Evolutionary conservation across 2,113 vertebrate genomes (phyloP).

Genomic region (Cranoglanis bouderius): DNA sequence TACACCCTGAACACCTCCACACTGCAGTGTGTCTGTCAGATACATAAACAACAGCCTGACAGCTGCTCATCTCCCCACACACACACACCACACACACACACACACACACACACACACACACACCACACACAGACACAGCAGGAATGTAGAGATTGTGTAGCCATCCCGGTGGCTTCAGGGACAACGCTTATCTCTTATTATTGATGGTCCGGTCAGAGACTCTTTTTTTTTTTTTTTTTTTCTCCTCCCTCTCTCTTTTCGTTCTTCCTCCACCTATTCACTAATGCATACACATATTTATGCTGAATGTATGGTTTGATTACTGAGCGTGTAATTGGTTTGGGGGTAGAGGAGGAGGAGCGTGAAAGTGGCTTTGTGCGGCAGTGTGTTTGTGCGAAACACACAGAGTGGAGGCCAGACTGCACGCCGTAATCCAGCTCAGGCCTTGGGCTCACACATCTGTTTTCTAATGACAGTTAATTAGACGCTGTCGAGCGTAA

Average conservation of each 20-base stretch:
- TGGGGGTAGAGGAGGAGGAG: constrained; percentile 32
- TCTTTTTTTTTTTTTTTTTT: background rate
- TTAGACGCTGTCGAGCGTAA: constrained; percentile 90
- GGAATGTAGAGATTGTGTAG: background rate
- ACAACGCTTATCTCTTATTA: constrained; percentile 35
- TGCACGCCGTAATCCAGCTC: constrained; percentile 61
- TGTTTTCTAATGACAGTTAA: constrained; percentile 95
- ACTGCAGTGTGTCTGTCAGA: constrained; percentile 26
- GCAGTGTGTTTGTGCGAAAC: constrained; percentile 52
- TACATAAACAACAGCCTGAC: background rate
- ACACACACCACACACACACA: background rate
- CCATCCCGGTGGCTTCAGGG: background rate
- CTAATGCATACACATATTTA: constrained; percentile 48
- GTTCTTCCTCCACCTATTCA: constrained; percentile 10
- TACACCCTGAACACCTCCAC: constrained; percentile 1
- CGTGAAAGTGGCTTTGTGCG: constrained; percentile 55
- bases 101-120: background rate
- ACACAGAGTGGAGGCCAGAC: constrained; percentile 52
- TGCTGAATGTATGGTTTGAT: constrained; percentile 49
- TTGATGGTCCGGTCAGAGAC: constrained; percentile 13
- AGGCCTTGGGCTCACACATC: constrained; percentile 82
- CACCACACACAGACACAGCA: too few relatives aligned
- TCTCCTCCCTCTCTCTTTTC: background rate
- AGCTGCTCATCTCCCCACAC: background rate
- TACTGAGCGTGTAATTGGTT: constrained; percentile 53